Evolutionary conservation across 2,797 vertebrate genomes (phyloP), one percentile per base, ranked within the genome.

Genomic region (Malurus splendens): DNA sequence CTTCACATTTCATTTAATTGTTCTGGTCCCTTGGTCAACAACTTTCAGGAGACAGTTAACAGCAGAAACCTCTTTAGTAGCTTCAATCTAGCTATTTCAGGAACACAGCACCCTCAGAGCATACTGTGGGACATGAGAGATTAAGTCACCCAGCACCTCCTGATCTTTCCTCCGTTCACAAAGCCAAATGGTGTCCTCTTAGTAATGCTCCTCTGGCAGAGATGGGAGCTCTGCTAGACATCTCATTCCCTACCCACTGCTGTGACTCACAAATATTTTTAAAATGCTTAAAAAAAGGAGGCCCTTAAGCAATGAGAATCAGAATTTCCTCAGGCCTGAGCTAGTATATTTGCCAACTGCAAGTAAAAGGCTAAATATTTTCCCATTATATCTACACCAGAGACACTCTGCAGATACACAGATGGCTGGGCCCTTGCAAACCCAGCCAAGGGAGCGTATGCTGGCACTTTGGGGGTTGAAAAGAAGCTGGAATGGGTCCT

Each of bases 1-100:
- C 82, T 95, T 95, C 90, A 87, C 62, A 4, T 92, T 95, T 91
- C 91, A 78, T 82, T 83, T 90, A 89, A 89, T 93, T 93, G 93
- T 90, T 93, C 82, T 0, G 0, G 14, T 90, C 67, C 92, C 83
- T 51, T 88, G 72, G 72, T 86, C 75, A 88, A 8, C 88, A 82
- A 7, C 47, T 90, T 92, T 80, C 54, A 88, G 83, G 81, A 82
- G 91, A 73, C 12, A 38, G 50, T 64, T 82, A 75, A 81, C 42
- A 92, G 80, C 45, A 86, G 82, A 92, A 85, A 42, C 48, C 42
- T 87, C 57, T 91, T 71, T 25, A 72, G 57, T 51, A 41, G 50
- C 79, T 94, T 72, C 78, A 70, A 32, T 87, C 33, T 47, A 33
- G 15, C 39, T 77, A 32, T 47, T 62, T 45, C 52, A 78, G 56